Evolutionary conservation across 2,797 vertebrate species (phyloP).

Genomic region (Mus spretus): DNA sequence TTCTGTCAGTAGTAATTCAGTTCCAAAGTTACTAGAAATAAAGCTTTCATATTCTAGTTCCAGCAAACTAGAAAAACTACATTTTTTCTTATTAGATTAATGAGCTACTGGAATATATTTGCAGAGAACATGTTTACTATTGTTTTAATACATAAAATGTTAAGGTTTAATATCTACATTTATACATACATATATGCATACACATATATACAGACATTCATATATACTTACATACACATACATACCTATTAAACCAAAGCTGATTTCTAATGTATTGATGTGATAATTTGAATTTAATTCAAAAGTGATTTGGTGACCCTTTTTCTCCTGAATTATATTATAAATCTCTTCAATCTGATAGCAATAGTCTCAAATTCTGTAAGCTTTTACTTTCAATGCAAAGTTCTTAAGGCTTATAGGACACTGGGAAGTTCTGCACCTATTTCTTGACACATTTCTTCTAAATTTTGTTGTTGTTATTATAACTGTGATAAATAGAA

Average conservation of each 20-base stretch:
- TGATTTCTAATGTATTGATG: not conserved
- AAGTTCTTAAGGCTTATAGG: not conserved
- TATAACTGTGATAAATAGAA: constrained; percentile 14
- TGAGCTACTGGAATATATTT: constrained; percentile 6
- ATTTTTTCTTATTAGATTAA: constrained; percentile 29
- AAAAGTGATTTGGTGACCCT: not conserved
- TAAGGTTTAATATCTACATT: constrained; percentile 9
- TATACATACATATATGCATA: not conserved
- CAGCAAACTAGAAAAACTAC: not conserved
- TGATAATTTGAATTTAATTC: not conserved
- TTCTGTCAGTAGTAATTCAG: not conserved
- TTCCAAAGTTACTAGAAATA: constrained; percentile 19
- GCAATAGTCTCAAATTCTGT: not conserved
- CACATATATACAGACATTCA: no score
- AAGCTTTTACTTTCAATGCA: not conserved
- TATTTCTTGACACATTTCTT: not conserved
- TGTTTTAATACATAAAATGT: constrained; percentile 5
- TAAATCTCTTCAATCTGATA: not conserved
- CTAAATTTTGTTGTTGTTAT: not conserved
- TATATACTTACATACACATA: not conserved
- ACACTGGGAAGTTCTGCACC: not conserved
- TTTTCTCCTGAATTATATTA: not conserved
- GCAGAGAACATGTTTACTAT: not conserved
- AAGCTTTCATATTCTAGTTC: not conserved
- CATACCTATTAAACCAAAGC: not conserved